These are phyloP conservation scores for Thermophis baileyi DNA, from an alignment of 2,113 vertebrate species.

Conservation along the genomic window DNA sequence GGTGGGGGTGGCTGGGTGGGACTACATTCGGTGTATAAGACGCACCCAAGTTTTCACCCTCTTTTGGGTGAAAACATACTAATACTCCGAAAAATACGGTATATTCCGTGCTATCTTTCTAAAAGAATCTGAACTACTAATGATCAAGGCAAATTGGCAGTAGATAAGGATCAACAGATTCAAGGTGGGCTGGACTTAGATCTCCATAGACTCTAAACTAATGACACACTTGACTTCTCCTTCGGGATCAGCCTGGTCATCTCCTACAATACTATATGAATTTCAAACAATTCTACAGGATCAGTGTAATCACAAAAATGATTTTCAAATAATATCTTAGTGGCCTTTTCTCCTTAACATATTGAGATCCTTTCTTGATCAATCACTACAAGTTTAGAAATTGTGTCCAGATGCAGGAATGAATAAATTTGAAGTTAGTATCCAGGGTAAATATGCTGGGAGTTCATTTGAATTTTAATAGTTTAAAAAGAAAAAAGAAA, in stretches of 20 bases:
- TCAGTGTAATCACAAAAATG: conserved; percentile 38
- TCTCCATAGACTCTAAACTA: not conserved
- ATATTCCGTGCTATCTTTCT: not conserved
- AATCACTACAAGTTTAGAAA: conserved; percentile 63
- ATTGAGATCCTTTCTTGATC: conserved; percentile 73
- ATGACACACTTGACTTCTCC: not conserved
- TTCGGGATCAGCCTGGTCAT: not conserved
- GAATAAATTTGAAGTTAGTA: conserved; percentile 62
- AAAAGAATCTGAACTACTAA: not conserved
- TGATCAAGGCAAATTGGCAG: not conserved
- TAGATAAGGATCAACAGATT: not conserved
- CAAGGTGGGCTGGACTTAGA: not conserved
- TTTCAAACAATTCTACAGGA: conserved; percentile 30
- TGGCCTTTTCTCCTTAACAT: conserved; percentile 53
- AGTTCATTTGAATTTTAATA: conserved; percentile 71
- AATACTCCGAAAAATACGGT: too few species aligned
- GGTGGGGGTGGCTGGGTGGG: too few species aligned
- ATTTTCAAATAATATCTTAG: conserved; percentile 56
- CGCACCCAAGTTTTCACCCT: too few species aligned
- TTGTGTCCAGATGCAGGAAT: conserved; percentile 61
- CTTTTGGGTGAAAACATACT: too few species aligned
- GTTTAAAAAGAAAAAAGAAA: conserved; percentile 7
- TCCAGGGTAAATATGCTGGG: conserved; percentile 59
- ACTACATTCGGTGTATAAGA: too few species aligned
- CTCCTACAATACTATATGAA: conserved; percentile 34